These are phyloP conservation scores for Pitangus sulphuratus DNA, from an alignment of 2,797 vertebrate species.

Conservation along the genomic window DNA sequence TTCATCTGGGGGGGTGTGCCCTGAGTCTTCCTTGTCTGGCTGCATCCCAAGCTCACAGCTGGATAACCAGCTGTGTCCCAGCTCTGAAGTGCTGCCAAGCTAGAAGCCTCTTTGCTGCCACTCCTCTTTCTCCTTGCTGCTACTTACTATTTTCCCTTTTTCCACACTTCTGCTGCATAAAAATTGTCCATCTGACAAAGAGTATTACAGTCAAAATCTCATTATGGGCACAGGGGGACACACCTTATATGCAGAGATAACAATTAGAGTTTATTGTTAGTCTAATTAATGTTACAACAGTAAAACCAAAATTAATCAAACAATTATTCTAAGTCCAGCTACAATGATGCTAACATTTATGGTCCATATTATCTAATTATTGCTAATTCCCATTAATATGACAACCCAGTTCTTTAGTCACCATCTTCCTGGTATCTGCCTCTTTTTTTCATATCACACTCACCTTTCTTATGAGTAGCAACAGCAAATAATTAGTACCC, in stretches of 20 bases:
- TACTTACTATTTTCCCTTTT: slow-evolving; percentile 26
- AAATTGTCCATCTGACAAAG: slow-evolving; percentile 20
- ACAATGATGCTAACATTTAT: not conserved
- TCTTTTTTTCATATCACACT: not conserved
- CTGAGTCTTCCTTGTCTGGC: not conserved
- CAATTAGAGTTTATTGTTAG: slow-evolving; percentile 3
- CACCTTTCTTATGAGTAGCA: not conserved
- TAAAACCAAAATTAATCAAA: not conserved
- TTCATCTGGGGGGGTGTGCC: not conserved
- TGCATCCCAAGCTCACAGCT: slow-evolving; percentile 23
- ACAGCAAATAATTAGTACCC: not conserved
- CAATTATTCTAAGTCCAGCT: not conserved
- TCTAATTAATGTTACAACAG: slow-evolving; percentile 1
- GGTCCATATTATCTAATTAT: not conserved
- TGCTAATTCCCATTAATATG: not conserved
- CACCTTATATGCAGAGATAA: not conserved
- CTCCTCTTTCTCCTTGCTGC: slow-evolving; percentile 9
- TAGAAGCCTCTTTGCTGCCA: not conserved
- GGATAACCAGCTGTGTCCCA: slow-evolving; percentile 48
- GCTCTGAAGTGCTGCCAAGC: not conserved
- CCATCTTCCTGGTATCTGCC: not conserved
- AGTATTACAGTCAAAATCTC: slow-evolving; percentile 24
- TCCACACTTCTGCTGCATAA: not conserved
- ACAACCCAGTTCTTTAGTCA: not conserved
- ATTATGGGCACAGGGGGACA: not conserved